Evolutionary conservation across 2,113 vertebrate species (phyloP), one percentile per base, ranked within the genome.

Genomic region (Mus spicilegus): DNA sequence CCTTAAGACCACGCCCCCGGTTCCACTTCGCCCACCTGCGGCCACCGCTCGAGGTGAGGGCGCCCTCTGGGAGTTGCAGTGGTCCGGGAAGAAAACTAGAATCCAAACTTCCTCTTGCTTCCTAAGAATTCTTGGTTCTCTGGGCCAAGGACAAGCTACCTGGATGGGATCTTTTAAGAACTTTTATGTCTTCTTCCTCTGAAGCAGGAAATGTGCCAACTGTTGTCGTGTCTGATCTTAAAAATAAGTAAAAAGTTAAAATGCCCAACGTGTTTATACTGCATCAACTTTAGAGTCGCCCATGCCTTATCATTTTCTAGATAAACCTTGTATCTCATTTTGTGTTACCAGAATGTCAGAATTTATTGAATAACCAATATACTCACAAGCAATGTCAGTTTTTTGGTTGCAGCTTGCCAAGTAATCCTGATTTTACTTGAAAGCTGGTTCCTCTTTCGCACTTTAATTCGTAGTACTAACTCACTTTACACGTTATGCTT

Each of bases 51-150:
- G 1, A 51, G 22, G 63, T 20, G 36, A 39, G 70, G 24, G 92
- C 84, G 92, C 61, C 89, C 94, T 90, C 95, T 56, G 91, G 81
- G 65, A 61, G 0, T 5, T 13, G 0, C 49, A 0, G 8, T 4
- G 24, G 42, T 19, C 33, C 0, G 5, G 16, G 2, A 7, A 0
- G 36, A 19, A 17, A 24, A 26, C 30, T 0, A 0, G 28, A 19
- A 0, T 6, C 7, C 20, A 0, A 0, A 39, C 0, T 54, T 65
- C 20, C 17, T 26, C 73, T 33, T 81, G 4, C 1, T 13, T 81
- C 42, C 49, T n/a, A 87, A 30, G 20, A 36, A 51, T 70, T 87
- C 46, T 70, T 39, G 0, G 12, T 22, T 96, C 49, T 77, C 28
- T 6, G 6, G 39, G n/a, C 5, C 2, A 13, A 9, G 65, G 17